Conservation (phyloP, 2,888 invertebrate genomes). For the Dynastes grantii region DNA sequence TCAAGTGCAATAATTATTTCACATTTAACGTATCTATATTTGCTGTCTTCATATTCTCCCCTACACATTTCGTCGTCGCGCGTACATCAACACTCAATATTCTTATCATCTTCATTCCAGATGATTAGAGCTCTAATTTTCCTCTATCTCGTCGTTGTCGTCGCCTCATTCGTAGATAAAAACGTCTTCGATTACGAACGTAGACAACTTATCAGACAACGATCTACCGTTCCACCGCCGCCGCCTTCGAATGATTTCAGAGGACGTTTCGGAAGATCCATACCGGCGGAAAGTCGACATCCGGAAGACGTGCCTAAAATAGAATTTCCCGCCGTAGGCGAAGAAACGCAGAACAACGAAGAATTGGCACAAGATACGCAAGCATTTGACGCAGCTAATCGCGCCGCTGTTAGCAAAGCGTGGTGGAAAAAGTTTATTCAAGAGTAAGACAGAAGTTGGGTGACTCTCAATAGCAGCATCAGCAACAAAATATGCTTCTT, state of each 20-base stretch:
- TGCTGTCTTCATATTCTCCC: neutral
- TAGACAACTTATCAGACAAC: constrained; percentile 12
- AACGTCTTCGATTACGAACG: constrained; percentile 30
- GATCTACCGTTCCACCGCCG: constrained; percentile 8
- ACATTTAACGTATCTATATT: neutral
- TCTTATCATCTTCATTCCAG: constrained; percentile 11
- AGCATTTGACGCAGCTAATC: neutral
- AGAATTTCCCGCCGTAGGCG: neutral
- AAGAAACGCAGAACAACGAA: neutral
- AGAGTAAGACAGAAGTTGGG: neutral
- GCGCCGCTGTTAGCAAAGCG: constrained; percentile 2
- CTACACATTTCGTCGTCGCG: neutral
- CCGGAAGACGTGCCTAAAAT: constrained; percentile 10
- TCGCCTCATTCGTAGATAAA: constrained; percentile 16
- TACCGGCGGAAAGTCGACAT: neutral
- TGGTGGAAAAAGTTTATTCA: constrained; percentile 22
- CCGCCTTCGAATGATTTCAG: constrained; percentile 19
- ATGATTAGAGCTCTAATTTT: constrained; percentile 16
- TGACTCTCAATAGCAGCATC: too few species aligned
- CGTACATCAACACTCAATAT: constrained; percentile 1
- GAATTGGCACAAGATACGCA: neutral
- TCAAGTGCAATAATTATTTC: neutral
- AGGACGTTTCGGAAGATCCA: constrained; percentile 9
- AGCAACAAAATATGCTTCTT: too few species aligned
- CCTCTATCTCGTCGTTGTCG: neutral